Evolutionary conservation across 1,140 invertebrate species (phyloP).

Genomic region (Eufriesea mexicana): DNA sequence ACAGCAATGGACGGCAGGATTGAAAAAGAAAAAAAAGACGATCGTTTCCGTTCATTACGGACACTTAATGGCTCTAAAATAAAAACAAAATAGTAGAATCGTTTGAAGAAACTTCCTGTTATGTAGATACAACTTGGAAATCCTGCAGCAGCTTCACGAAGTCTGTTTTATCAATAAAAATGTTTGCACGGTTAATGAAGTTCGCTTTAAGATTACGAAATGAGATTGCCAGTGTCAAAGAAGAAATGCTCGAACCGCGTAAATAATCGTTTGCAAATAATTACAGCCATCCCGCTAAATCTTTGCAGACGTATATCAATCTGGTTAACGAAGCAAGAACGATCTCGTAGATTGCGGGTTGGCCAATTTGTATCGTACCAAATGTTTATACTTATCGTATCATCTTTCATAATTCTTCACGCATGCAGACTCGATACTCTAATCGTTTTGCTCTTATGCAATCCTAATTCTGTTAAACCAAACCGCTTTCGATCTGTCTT

Average conservation of each 20-base stretch:
- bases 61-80: background rate
- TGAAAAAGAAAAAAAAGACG: background rate
- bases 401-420: background rate
- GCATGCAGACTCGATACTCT: background rate
- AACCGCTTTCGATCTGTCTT: background rate
- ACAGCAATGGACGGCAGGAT: background rate
- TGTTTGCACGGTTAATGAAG: no score
- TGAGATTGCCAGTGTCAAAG: background rate
- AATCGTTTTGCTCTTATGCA: background rate
- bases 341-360: no score
- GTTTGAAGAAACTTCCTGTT: background rate
- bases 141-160: no score
- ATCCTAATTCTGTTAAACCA: background rate
- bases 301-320: no score
- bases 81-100: background rate
- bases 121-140: background rate
- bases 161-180: background rate
- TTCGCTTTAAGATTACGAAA: background rate
- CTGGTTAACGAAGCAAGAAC: no score
- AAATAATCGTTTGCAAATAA: background rate
- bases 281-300: no score
- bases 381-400: background rate
- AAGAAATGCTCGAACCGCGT: background rate
- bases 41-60: slow-evolving; percentile 17
- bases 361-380: background rate